A percentile compares a stretch with the other conserved stretches of the same genome.
Conservation (phyloP, 2,797 vertebrate genomes). For the Melanotaenia maccullochi region DNA sequence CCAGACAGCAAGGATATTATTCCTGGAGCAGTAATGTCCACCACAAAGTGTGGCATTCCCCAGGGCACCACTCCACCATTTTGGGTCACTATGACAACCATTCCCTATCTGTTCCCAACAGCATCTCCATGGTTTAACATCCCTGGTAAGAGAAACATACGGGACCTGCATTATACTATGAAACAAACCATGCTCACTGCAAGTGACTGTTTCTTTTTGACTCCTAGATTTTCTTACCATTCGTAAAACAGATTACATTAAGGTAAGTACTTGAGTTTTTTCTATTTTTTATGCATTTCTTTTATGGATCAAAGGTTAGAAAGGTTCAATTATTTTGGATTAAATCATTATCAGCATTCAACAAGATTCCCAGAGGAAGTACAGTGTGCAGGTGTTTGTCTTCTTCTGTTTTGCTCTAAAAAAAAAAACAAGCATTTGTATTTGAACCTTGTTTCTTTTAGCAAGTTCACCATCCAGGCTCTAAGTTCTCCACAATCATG, state of each 20-base stretch:
- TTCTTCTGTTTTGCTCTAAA: background rate
- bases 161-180: background rate
- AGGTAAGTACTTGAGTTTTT: constrained; percentile 25
- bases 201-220: background rate
- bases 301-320: background rate
- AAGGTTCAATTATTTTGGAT: background rate
- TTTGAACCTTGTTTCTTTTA: constrained; percentile 11
- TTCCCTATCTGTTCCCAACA: constrained; percentile 59
- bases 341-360: no score
- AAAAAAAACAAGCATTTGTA: background rate
- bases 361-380: background rate
- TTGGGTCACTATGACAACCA: constrained; percentile 44
- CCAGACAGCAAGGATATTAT: background rate
- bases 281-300: background rate
- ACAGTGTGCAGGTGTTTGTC: background rate
- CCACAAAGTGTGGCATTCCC: background rate
- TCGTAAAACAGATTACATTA: background rate
- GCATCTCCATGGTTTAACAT: constrained; percentile 52
- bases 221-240: constrained; percentile 44
- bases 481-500: constrained; percentile 62
- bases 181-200: background rate
- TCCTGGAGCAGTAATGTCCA: accelerated
- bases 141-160: constrained; percentile 47
- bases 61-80: constrained; percentile 5
- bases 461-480: background rate